These are phyloP conservation scores for Adineta ricciae DNA, from an alignment of 2,888 invertebrate species.

Conservation along the genomic window DNA sequence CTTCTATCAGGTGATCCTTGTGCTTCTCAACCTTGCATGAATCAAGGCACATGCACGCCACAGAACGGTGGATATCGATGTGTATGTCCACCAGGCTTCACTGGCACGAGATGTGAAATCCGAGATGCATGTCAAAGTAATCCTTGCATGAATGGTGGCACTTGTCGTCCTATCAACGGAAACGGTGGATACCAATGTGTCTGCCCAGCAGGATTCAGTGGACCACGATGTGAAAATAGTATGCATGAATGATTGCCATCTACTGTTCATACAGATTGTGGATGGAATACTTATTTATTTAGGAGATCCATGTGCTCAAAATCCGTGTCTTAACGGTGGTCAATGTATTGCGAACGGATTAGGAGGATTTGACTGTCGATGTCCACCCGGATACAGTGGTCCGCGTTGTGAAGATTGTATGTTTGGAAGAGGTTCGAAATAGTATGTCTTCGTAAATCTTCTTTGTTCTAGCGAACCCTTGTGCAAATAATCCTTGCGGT, in stretches of 20 bases:
- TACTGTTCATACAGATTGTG: too few relatives aligned
- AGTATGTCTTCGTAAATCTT: neutral
- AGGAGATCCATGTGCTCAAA: neutral
- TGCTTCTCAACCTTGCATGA: slow-evolving; percentile 27
- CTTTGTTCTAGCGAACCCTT: slow-evolving; percentile 8
- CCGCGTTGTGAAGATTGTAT: slow-evolving; percentile 23
- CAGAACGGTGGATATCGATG: slow-evolving; percentile 18
- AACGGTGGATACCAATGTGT: slow-evolving; percentile 19
- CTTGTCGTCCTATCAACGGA: neutral
- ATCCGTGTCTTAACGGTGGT: slow-evolving; percentile 23
- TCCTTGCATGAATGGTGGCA: slow-evolving; percentile 34
- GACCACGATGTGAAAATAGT: slow-evolving; percentile 35
- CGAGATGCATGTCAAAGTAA: slow-evolving; percentile 34
- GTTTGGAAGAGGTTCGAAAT: neutral
- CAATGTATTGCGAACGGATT: neutral
- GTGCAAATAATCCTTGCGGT: slow-evolving; percentile 35
- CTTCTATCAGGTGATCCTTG: slow-evolving; percentile 21
- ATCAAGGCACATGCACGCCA: slow-evolving; percentile 20
- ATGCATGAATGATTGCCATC: neutral
- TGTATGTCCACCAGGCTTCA: slow-evolving; percentile 34
- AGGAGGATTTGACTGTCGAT: neutral
- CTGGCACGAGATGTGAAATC: slow-evolving; percentile 35
- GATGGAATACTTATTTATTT: neutral
- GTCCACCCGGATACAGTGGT: neutral
- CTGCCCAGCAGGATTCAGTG: slow-evolving; percentile 35